Percentiles rank a stretch among this genome's conserved stretches.
Evolutionary conservation across 2,888 invertebrate species (phyloP).

Genomic region (Dusona sp.): DNA sequence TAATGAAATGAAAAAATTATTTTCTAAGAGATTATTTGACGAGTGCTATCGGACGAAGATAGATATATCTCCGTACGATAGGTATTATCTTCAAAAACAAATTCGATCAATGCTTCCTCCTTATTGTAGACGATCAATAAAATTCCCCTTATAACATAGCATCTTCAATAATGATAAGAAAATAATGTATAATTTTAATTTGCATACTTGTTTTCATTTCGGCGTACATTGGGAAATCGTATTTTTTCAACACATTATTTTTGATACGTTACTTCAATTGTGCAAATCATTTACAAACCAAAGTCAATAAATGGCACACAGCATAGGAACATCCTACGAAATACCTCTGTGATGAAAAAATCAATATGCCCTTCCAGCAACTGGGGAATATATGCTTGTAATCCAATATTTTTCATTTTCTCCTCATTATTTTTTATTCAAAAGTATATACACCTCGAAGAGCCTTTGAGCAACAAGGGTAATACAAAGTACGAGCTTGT

Average conservation of each 20-base stretch:
- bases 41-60: not conserved
- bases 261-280: not conserved
- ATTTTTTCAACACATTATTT: not conserved
- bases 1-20: not conserved
- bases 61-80: no score
- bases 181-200: not conserved
- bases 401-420: slow-evolving; percentile 37
- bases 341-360: not conserved
- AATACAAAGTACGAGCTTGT: slow-evolving; percentile 5
- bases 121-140: not conserved
- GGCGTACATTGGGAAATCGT: not conserved
- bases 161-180: not conserved
- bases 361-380: not conserved
- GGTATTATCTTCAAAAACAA: slow-evolving; percentile 2
- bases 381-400: not conserved
- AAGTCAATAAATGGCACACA: not conserved
- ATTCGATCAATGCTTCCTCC: not conserved
- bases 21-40: slow-evolving; percentile 1
- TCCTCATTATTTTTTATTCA: slow-evolving; percentile 31
- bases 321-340: not conserved
- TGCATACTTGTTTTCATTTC: not conserved
- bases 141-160: not conserved
- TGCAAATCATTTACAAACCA: not conserved
- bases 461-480: slow-evolving; percentile 10
- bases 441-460: not conserved